Evolutionary conservation across 2,888 invertebrate genomes (phyloP).

Genomic region (Ophioninae sp.): DNA sequence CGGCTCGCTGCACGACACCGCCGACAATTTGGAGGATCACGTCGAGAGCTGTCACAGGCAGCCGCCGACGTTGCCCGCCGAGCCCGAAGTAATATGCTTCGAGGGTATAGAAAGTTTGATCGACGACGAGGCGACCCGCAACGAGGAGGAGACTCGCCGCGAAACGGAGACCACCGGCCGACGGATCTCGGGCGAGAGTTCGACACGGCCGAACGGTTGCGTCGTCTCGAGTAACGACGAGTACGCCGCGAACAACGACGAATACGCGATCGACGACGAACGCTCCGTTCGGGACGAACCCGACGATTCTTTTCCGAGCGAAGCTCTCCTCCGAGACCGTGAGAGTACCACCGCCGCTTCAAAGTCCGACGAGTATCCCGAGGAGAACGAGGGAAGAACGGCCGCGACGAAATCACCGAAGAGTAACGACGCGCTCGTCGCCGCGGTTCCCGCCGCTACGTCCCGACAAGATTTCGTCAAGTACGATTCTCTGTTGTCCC

Average conservation of each 20-base stretch:
- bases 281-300: constrained; percentile 29
- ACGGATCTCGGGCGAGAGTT: constrained; percentile 62
- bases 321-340: constrained; percentile 50
- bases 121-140: constrained; percentile 70
- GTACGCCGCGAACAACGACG: constrained; percentile 62
- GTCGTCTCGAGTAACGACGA: constrained; percentile 61
- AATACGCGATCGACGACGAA: constrained; percentile 61
- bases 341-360: constrained; percentile 64
- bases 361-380: constrained; percentile 62
- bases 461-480: constrained; percentile 76
- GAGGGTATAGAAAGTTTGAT: constrained; percentile 76
- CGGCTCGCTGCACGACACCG: constrained; percentile 74
- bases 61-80: constrained; percentile 75
- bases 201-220: constrained; percentile 62
- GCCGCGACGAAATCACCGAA: constrained; percentile 69
- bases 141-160: constrained; percentile 61
- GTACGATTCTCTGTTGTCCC: constrained; percentile 69
- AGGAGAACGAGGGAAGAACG: constrained; percentile 67
- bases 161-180: constrained; percentile 61
- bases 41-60: constrained; percentile 78
- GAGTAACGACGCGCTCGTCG: constrained; percentile 69
- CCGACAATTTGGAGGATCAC: constrained; percentile 77
- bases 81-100: constrained; percentile 79
- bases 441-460: constrained; percentile 57
- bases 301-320: constrained; percentile 43